These are phyloP conservation scores for Crocallis elinguaria DNA, from an alignment of 2,888 invertebrate species.

Conservation along the genomic window DNA sequence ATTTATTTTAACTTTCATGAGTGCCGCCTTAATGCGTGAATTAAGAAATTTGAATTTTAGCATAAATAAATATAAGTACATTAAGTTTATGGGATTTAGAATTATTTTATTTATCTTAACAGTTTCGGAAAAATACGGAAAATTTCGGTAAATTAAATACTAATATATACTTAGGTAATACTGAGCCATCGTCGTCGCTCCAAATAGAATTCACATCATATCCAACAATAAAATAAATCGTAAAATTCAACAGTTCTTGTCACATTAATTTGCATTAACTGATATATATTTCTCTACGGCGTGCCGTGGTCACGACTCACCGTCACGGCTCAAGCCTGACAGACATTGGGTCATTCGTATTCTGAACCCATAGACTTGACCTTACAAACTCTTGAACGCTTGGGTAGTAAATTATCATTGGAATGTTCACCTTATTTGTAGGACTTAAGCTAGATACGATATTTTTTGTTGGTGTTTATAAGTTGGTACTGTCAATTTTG, in stretches of 20 bases:
- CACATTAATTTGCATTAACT: slow-evolving; percentile 24
- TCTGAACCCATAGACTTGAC: slow-evolving; percentile 24
- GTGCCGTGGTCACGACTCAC: slow-evolving; percentile 31
- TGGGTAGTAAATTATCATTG: background rate
- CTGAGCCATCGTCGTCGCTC: background rate
- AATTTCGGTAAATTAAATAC: no score
- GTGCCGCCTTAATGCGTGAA: no score
- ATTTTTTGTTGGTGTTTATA: background rate
- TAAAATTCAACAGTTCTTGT: slow-evolving; percentile 10
- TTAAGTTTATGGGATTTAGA: no score
- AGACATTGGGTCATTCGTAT: slow-evolving; percentile 33
- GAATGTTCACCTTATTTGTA: background rate
- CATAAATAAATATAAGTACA: no score
- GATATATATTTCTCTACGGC: slow-evolving; percentile 6
- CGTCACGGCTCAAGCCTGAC: slow-evolving; percentile 23
- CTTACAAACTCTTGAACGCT: slow-evolving; percentile 6
- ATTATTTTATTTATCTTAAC: no score
- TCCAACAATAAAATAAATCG: slow-evolving; percentile 2
- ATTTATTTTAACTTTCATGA: no score
- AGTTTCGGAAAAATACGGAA: no score
- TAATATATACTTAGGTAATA: no score
- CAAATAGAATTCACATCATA: background rate
- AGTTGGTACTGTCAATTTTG: background rate
- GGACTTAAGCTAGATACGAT: background rate
- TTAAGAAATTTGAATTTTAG: no score